A percentile compares a stretch with the other conserved stretches of the same genome.
phyloP scores from a whole-genome alignment of 2,888 invertebrate species.

The Pinctada fucata region DNA sequence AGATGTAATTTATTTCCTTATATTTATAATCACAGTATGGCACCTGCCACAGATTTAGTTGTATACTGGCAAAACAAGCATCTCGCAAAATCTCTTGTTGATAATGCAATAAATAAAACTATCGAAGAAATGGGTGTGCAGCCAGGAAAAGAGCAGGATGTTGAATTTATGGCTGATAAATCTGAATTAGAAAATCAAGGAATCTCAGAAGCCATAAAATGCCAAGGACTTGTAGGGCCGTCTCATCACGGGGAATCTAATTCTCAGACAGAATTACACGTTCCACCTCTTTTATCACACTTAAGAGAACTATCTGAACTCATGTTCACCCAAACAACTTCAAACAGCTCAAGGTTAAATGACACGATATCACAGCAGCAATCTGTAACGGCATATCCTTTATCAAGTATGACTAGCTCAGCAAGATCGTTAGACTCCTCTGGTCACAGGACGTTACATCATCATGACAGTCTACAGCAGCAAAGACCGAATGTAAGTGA shows the following conservation, averaged over 20 bases:
- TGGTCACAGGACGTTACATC: not conserved
- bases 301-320: constrained; percentile 12
- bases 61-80: constrained; percentile 56
- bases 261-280: not conserved
- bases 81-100: constrained; percentile 58
- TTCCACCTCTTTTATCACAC: constrained; percentile 16
- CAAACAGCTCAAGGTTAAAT: not conserved
- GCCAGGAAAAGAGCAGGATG: constrained; percentile 38
- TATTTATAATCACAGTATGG: not conserved
- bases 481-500: not conserved
- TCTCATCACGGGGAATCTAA: constrained; percentile 8
- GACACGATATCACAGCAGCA: not conserved
- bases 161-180: constrained; percentile 28
- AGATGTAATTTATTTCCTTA: not conserved
- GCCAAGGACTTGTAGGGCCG: constrained; percentile 34
- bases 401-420: not conserved
- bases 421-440: not conserved
- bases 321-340: constrained; percentile 6
- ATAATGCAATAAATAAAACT: constrained; percentile 63
- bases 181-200: constrained; percentile 33
- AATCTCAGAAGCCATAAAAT: constrained; percentile 39
- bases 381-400: not conserved
- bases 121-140: constrained; percentile 58
- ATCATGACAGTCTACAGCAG: not conserved
- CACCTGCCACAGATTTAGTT: not conserved